Percentiles rank a stretch among this genome's conserved stretches.
Evolutionary conservation across 2,113 vertebrate species (phyloP).

Genomic region (Australoheros scitulus): DNA sequence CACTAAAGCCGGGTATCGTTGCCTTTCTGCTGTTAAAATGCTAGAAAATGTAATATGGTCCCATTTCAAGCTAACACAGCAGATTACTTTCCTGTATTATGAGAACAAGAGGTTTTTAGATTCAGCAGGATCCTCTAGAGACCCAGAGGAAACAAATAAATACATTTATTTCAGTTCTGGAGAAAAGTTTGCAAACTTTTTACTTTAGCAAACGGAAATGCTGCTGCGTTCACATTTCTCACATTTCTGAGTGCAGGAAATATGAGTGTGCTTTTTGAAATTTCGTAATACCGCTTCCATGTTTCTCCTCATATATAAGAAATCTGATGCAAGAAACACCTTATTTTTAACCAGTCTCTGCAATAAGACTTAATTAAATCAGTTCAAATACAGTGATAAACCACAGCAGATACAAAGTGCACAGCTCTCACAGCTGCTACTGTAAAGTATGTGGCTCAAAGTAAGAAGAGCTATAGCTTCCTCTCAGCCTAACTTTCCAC

Average conservation of each 20-base stretch:
- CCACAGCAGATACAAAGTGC: neutral
- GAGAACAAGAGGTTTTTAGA: neutral
- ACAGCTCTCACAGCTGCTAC: neutral
- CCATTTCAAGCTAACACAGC: constrained; percentile 22
- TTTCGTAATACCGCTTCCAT: constrained; percentile 3
- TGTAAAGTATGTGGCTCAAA: neutral
- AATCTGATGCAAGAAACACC: neutral
- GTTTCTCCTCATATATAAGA: neutral
- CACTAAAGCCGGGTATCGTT: neutral
- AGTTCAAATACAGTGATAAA: neutral
- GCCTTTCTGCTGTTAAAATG: constrained; percentile 21
- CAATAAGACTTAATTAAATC: neutral
- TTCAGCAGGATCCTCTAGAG: neutral
- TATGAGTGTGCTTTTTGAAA: constrained; percentile 3
- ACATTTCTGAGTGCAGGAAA: constrained; percentile 12
- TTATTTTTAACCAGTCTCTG: neutral
- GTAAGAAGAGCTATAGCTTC: neutral
- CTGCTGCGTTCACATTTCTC: neutral
- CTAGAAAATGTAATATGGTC: neutral
- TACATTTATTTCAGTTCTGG: neutral
- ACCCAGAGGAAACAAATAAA: neutral
- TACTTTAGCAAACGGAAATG: too few species aligned
- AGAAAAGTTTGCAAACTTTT: too few species aligned
- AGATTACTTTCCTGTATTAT: neutral
- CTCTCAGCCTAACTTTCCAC: constrained; percentile 11